Conservation (phyloP, 2,888 invertebrate species). For the Agrochola macilenta region DNA sequence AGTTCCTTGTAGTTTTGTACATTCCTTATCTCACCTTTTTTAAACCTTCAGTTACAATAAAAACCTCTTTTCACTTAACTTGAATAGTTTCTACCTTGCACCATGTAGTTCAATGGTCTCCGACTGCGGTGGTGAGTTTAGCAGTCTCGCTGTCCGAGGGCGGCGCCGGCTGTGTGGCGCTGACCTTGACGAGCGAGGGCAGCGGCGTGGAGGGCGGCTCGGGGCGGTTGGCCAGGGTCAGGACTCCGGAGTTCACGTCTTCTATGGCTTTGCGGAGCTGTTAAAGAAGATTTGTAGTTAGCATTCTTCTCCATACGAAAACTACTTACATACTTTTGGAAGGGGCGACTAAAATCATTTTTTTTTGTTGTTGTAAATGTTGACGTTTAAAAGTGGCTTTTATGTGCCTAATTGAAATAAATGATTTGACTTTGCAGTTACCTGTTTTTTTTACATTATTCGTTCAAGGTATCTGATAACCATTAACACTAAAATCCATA, state of each 20-base stretch:
- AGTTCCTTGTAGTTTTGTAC: too few species aligned
- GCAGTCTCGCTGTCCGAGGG: constrained; percentile 86
- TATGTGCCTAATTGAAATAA: too few species aligned
- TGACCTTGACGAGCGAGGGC: constrained; percentile 73
- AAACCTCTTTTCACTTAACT: neutral
- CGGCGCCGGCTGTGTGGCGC: constrained; percentile 78
- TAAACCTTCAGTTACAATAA: constrained; percentile 3
- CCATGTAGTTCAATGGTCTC: constrained; percentile 64
- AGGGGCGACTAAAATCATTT: too few species aligned
- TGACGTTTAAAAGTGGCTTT: too few species aligned
- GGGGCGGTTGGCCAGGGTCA: constrained; percentile 81
- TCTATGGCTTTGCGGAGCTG: constrained; percentile 96
- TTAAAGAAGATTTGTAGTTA: neutral
- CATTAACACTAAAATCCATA: neutral
- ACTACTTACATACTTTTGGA: too few species aligned
- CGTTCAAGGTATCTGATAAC: too few species aligned
- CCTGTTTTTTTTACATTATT: too few species aligned
- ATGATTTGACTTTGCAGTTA: too few species aligned
- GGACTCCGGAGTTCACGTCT: constrained; percentile 95
- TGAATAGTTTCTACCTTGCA: neutral
- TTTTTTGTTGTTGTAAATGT: too few species aligned
- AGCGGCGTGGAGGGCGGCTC: constrained; percentile 73
- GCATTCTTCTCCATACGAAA: too few species aligned
- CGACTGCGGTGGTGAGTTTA: constrained; percentile 76
- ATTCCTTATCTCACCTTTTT: too few species aligned